These are phyloP conservation scores for Pachymerium ferrugineum DNA, from an alignment of 2,888 invertebrate genomes.

Conservation along the genomic window DNA sequence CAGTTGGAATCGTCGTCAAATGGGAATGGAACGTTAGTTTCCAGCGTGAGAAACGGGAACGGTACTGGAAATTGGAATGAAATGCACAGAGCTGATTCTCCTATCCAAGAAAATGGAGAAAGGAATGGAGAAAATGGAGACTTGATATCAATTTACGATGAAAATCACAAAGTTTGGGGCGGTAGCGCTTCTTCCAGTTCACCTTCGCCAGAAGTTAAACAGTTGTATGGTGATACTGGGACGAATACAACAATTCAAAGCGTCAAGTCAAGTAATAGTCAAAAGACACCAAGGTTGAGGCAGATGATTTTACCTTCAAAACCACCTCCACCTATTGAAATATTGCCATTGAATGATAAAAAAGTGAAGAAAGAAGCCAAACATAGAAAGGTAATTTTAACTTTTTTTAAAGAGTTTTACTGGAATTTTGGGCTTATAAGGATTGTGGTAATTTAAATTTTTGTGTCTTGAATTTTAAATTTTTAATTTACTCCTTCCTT, in stretches of 20 bases:
- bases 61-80: conserved; percentile 36
- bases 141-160: conserved; percentile 73
- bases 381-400: neutral
- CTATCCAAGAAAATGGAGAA: conserved; percentile 32
- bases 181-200: conserved; percentile 4
- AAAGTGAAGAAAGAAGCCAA: neutral
- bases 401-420: neutral
- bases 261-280: conserved; percentile 44
- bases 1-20: conserved; percentile 54
- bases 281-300: conserved; percentile 58
- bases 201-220: conserved; percentile 32
- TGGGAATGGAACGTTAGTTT: conserved; percentile 38
- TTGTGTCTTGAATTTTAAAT: too few species aligned
- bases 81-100: neutral
- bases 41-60: neutral
- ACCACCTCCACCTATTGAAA: conserved; percentile 61
- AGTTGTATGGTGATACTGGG: conserved; percentile 44
- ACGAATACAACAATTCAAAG: conserved; percentile 53
- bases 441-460: too few species aligned
- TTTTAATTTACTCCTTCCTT: too few species aligned
- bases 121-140: conserved; percentile 52
- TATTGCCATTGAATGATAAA: neutral
- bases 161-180: conserved; percentile 88
- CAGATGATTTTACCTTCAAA: conserved; percentile 73
- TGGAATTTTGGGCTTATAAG: too few species aligned